Evolutionary conservation across 2,113 vertebrate genomes (phyloP).

Genomic region (Takifugu bimaculatus): DNA sequence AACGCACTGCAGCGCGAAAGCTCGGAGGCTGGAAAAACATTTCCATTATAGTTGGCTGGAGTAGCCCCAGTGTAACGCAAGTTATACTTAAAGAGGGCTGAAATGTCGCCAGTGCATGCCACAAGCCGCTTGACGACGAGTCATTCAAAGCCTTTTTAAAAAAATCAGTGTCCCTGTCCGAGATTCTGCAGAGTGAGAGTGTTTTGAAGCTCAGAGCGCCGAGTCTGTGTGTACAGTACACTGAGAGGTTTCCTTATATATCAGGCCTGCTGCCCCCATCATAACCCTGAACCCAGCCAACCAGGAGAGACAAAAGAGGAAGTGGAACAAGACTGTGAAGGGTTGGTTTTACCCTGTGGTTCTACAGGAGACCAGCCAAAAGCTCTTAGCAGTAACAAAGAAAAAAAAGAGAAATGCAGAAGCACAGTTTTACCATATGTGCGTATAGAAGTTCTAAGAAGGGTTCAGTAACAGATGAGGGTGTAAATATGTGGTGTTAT

Average conservation of each 20-base stretch:
- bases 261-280: slow-evolving; percentile 19
- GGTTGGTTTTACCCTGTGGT: slow-evolving; percentile 56
- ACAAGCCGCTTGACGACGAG: slow-evolving; percentile 34
- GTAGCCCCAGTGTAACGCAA: slow-evolving; percentile 31
- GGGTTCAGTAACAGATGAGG: slow-evolving; percentile 15
- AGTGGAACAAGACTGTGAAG: slow-evolving; percentile 33
- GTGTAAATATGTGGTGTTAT: slow-evolving; percentile 14
- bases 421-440: slow-evolving; percentile 8
- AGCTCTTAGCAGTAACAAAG: slow-evolving; percentile 15
- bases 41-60: slow-evolving; percentile 66
- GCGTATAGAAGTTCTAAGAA: background rate
- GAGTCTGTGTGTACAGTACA: slow-evolving; percentile 5
- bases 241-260: slow-evolving; percentile 4
- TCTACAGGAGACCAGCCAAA: slow-evolving; percentile 33
- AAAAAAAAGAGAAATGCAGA: slow-evolving; percentile 7
- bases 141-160: slow-evolving; percentile 6
- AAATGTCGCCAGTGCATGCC: slow-evolving; percentile 42
- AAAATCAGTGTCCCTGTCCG: background rate
- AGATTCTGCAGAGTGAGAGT: slow-evolving; percentile 21
- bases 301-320: slow-evolving; percentile 27
- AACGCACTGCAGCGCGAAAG: slow-evolving; percentile 51
- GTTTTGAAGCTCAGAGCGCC: slow-evolving; percentile 4
- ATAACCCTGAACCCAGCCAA: slow-evolving; percentile 18
- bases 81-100: slow-evolving; percentile 43
- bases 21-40: slow-evolving; percentile 59